Evolutionary conservation across 2,113 vertebrate species (phyloP), one percentile per base, ranked within the genome.

Genomic region (Oncorhynchus nerka): DNA sequence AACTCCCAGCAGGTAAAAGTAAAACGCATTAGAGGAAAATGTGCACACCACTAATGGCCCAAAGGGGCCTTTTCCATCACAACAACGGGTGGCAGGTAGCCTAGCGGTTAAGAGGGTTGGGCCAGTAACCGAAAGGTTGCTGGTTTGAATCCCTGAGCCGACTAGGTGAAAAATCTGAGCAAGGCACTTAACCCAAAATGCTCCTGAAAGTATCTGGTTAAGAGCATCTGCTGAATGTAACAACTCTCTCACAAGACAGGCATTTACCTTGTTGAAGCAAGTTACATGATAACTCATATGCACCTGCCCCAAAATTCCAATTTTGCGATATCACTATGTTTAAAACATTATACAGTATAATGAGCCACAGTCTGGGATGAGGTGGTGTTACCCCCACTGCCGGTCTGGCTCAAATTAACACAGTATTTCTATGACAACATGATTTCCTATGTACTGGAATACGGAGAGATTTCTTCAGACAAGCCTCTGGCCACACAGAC

Each of bases 1-100:
- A 99, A 97, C 96, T 99, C 98, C 97, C 97, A 99, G 97, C 98
- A 99, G 98, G 98, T 98, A 97, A 97, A 97, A 97, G 95, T 97
- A 97, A 98, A 97, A 97, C 94, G 97, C 95, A 97, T 99, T 98
- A 98, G 95, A 94, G 92, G 94, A 94, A 95, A 94, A 96, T 94
- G 94, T 95, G 94, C 95, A 95, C 95, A 93, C 93, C 93, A 91
- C 94, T 96, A 96, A 96, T 95, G 94, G 95, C 96, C 95, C 91
- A 94, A 93, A 95, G 96, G 91, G 91, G 88, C 90, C 88, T 87
- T 89, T 87, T 91, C 86, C 89, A 89, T 90, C 88, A 88, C 86
- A 67, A 81, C n/a, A 57, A 45, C 39, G 9, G 39, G 39, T 9
- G 39, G 9, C 39, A 45, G 39, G 39, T 45, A 45, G 39, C 39